Evolutionary conservation across 2,888 invertebrate genomes (phyloP), one percentile per base, ranked within the genome.

Genomic region (Andrena chrysosceles): DNA sequence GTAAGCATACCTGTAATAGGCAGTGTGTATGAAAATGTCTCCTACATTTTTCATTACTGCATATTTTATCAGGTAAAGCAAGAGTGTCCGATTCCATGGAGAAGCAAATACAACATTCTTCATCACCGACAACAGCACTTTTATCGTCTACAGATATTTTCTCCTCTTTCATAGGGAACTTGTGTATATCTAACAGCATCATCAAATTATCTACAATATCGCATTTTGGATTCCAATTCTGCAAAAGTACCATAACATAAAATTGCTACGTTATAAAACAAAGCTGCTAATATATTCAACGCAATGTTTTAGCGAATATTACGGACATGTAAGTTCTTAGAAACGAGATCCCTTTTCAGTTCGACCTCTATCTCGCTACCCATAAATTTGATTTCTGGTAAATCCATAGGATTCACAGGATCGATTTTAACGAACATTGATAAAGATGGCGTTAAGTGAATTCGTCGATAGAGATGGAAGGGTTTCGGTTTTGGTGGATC

Each of bases 71-170:
- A 13, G 93, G 92, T 56, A 89, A 76, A 63, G 84, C 71, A 42
- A 86, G 84, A 62, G 81, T 78, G 0, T 92, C 92, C n/a, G 88
- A 82, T 77, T 92, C 89, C 64, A 90, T 70, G 7, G 88, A 89
- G 54, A 91, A 93, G 79, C 94, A 94, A 84, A 94, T 94, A 70
- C 91, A 92, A 71, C 94, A 94, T 72, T 93, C 93, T 33, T 91
- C 90, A 49, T 92, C 93, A 8, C 82, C 69, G 52, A 93, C 86
- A 42, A 91, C 86, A 5, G 84, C 91, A 63, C 83, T 77, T 16
- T 85, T 42, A 20, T 86, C 71, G 10, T 81, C 20, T 2, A 60
- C 5, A n/a, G 31, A 64, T 35, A 83, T 66, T 2, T 67, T 20
- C 3, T 77, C 71, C 63, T 88, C 77, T 16, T 85, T 86, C 75